Evolutionary conservation across 2,113 vertebrate species (phyloP).

Genomic region (Oenanthe melanoleuca): DNA sequence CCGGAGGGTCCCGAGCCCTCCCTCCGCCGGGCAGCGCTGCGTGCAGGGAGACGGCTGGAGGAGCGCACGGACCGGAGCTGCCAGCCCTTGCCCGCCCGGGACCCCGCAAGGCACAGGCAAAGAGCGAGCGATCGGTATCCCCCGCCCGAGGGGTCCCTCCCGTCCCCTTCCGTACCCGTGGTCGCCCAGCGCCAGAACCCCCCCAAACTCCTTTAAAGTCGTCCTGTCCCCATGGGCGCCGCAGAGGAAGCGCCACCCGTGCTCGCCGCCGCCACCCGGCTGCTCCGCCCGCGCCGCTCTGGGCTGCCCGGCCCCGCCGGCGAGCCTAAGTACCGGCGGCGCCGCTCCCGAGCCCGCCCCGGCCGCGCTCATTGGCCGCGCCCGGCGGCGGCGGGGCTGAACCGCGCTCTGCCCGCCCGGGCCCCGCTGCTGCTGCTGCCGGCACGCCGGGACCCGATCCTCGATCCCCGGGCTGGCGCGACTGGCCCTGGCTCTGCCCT

Average conservation of each 20-base stretch:
- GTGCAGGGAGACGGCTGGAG: neutral
- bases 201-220: conserved; percentile 79
- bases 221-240: conserved; percentile 76
- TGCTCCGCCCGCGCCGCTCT: no score
- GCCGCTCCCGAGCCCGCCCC: no score
- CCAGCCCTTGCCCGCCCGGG: neutral
- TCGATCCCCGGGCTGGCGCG: no score
- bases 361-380: conserved; percentile 53
- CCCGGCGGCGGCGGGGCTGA: neutral
- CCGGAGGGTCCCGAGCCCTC: neutral
- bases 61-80: neutral
- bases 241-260: neutral
- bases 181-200: conserved; percentile 70
- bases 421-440: neutral
- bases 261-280: neutral
- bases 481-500: no score
- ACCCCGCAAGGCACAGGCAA: neutral
- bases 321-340: no score
- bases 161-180: conserved; percentile 63
- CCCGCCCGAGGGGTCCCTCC: neutral
- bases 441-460: no score
- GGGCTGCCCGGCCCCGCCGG: no score
- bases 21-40: neutral
- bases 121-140: neutral
- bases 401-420: neutral